Conservation (phyloP, 37 sponge, comb jelly and placozoan genomes). For the Theonella swinhoei region DNA sequence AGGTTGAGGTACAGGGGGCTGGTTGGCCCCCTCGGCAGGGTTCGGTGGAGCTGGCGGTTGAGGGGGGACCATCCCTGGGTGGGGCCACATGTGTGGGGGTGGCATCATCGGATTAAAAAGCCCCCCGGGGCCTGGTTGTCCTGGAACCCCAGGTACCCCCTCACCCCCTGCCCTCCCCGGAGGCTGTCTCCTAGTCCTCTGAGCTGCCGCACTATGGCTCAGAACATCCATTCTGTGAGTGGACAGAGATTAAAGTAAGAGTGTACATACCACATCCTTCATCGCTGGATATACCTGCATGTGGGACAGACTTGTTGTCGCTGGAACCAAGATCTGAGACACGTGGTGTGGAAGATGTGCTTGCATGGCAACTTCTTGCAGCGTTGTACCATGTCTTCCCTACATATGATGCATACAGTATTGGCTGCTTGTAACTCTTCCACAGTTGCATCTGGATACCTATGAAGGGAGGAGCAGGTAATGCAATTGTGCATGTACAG, state of each 20-base stretch:
- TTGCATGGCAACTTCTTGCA: conserved; percentile 96
- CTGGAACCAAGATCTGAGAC: conserved; percentile 98
- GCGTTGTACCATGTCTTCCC: conserved; percentile 86
- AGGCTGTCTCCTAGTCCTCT: neutral
- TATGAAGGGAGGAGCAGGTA: conserved; percentile 2
- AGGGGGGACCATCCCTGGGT: conserved; percentile 1
- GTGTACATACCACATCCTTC: neutral
- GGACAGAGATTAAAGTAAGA: neutral
- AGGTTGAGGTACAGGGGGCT: conserved; percentile 14
- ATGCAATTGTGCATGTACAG: neutral
- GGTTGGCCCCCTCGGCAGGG: neutral
- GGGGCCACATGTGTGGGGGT: neutral
- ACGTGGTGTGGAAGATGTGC: conserved; percentile 95
- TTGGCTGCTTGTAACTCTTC: conserved; percentile 83
- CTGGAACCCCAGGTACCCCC: neutral
- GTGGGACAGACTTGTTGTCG: conserved; percentile 97
- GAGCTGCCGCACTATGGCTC: neutral
- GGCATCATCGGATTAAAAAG: neutral
- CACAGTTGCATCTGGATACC: conserved; percentile 91
- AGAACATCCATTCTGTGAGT: conserved; percentile 44
- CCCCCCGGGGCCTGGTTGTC: neutral
- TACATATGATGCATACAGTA: conserved; percentile 93
- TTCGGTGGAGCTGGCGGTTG: conserved; percentile 3
- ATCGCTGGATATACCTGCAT: conserved; percentile 51
- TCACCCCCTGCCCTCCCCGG: neutral